phyloP scores from a whole-genome alignment of 2,888 invertebrate genomes.

The Tenthredo livida region DNA sequence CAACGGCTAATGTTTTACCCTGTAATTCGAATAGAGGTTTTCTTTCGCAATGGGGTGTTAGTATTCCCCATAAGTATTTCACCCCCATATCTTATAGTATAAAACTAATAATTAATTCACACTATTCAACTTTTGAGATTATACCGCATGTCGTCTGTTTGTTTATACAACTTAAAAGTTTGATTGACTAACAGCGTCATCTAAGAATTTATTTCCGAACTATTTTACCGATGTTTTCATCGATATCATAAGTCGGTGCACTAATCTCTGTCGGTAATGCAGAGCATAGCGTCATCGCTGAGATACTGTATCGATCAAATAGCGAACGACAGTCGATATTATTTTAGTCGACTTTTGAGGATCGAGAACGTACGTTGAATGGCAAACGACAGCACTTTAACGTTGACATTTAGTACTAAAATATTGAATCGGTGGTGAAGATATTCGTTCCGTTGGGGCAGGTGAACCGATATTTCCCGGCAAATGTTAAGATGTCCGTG shows the following conservation, averaged over 20 bases:
- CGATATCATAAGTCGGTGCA: no score
- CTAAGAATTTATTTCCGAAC: not conserved
- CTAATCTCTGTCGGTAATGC: no score
- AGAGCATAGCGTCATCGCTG: no score
- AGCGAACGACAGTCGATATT: no score
- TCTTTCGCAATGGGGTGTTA: slow-evolving; percentile 88
- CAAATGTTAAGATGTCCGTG: slow-evolving; percentile 50
- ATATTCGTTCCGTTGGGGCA: slow-evolving; percentile 53
- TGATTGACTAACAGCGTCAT: not conserved
- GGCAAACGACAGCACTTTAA: not conserved
- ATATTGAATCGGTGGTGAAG: slow-evolving; percentile 69
- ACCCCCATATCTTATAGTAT: slow-evolving; percentile 86
- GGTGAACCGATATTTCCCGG: slow-evolving; percentile 51
- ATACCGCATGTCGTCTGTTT: slow-evolving; percentile 10
- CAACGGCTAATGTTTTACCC: slow-evolving; percentile 91
- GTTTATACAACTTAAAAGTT: not conserved
- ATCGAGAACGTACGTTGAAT: not conserved
- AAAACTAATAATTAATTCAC: no score
- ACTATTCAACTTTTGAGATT: not conserved
- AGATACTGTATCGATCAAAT: no score
- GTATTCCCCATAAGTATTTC: slow-evolving; percentile 91
- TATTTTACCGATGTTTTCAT: not conserved
- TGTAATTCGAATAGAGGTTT: slow-evolving; percentile 88
- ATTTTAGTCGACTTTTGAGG: not conserved
- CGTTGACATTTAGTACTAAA: slow-evolving; percentile 65